A percentile compares a stretch with the other conserved stretches of the same genome.
Evolutionary conservation across 2,113 vertebrate species (phyloP).

Genomic region (Budorcas taxicolor): DNA sequence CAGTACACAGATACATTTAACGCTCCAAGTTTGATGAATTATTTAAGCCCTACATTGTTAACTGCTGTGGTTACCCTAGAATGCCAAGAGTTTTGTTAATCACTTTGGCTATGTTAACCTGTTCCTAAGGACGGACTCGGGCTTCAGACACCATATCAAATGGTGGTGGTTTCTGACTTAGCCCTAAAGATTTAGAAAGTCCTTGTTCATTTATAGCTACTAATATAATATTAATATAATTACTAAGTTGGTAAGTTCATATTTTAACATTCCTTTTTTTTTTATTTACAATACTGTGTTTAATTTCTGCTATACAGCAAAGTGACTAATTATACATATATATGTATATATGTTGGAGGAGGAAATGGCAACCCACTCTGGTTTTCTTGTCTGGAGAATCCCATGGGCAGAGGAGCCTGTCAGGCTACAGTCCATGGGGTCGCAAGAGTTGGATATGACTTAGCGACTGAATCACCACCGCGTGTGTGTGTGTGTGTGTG

Average conservation of each 20-base stretch:
- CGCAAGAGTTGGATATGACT: neutral
- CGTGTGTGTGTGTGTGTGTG: neutral
- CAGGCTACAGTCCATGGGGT: neutral
- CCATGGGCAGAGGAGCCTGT: neutral
- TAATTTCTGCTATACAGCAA: neutral
- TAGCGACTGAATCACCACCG: neutral
- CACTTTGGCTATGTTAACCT: neutral
- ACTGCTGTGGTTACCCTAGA: neutral
- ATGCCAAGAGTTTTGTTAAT: neutral
- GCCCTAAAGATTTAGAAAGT: neutral
- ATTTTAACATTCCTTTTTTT: neutral
- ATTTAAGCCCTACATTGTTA: neutral
- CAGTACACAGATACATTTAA: neutral
- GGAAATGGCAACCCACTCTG: neutral
- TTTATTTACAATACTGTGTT: neutral
- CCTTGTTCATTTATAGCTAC: neutral
- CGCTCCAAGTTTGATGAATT: neutral
- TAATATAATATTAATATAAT: neutral
- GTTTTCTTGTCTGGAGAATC: neutral
- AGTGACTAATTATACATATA: neutral
- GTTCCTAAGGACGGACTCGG: neutral
- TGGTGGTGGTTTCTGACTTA: neutral
- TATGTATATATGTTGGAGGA: neutral
- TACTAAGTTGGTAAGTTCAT: neutral
- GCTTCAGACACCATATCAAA: neutral